Evolutionary conservation across 1,140 invertebrate species (phyloP), one percentile per base, ranked within the genome.

Genomic region (Ceratosolen solmsi): DNA sequence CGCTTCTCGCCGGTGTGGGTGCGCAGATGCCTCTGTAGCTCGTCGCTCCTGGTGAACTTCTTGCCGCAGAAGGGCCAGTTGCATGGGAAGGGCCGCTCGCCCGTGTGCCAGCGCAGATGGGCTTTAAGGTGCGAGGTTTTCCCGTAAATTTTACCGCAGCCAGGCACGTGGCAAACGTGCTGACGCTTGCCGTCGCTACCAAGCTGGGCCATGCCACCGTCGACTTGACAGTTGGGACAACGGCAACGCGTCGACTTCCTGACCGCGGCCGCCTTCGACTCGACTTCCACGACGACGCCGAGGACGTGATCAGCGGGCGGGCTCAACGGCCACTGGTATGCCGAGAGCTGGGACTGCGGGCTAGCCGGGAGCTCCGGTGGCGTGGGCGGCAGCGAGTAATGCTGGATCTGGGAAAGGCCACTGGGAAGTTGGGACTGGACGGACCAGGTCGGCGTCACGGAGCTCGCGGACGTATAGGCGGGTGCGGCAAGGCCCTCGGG

Each of bases 51-150:
- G 0, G 96, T 97, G 89, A 98, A 98, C 25, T 94, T 92, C 92
- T 97, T 98, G 1, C 95, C 95, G 87, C 97, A 98, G 41, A 94
- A 95, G 4, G 95, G 86, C 96, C 96, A 97, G 41, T 94, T 93
- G 88, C 97, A 98, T 0, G 93, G 89, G 85, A 94, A 95, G 0
- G 94, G 94, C 36, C 96, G 90, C 86, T 97, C 96, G 0, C 96
- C 96, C 0, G 94, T 95, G 84, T 97, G 96, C 96, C 95, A 97
- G 54, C 96, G 93, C 0, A 97, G 89, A 91, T 98, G 97, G 0
- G 96, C 97, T 87, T 97, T 95, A 27, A 98, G 89, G 89, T 98
- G 97, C 0, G 96, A 98, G 0, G 97, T 98, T 88, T 98, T 98
- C 0, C 96, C 96, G 87, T 98, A 98, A 15, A 97, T 94, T 89